Base-by-base conservation (phyloP, 2,797 vertebrate genomes). In the Acestrorhynchus altus region DNA sequence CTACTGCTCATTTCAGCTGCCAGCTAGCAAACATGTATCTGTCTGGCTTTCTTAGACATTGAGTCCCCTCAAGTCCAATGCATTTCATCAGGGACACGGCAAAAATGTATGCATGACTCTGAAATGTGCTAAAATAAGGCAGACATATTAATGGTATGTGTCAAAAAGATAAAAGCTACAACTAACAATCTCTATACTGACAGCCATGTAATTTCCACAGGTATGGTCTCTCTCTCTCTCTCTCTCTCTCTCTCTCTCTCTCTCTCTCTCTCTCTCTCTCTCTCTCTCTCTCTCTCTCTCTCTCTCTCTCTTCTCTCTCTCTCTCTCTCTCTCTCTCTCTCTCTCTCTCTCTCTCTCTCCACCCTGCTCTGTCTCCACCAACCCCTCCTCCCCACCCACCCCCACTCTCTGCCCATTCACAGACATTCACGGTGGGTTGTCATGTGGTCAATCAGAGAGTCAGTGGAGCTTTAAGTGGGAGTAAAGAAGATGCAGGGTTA, bases 361-460 rank as follows among this genome's bases (percentile, higher is more conserved):
- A n/a, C 7, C 46, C 28, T 46, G 18, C 22, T 7, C 35, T 52
- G 11, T 42, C 59, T 39, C 40, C n/a, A n/a, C n/a, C n/a, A n/a
- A 9, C 73, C 20, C 5, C 31, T 6, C 6, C 31, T 16, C 26
- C 13, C 63, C 15, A n/a, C n/a, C n/a, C n/a, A n/a, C n/a, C n/a
- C n/a, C n/a, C n/a, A n/a, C n/a, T n/a, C n/a, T n/a, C n/a, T n/a
- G n/a, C n/a, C n/a, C n/a, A n/a, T 56, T 18, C 56, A 63, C 59
- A 44, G 11, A 11, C 60, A 2, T 35, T 31, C 31, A 78, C 65
- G 77, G 77, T 77, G 83, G 83, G 67, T 64, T 71, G 75, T 76
- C 84, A 85, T 80, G 77, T 63, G 85, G 82, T 90, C 90, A 90
- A 90, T 91, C 89, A 91, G 82, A 87, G 77, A 86, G 64, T 71